Base-by-base conservation (phyloP, 1,140 invertebrate genomes). In the Aphelenchoides avenae region DNA sequence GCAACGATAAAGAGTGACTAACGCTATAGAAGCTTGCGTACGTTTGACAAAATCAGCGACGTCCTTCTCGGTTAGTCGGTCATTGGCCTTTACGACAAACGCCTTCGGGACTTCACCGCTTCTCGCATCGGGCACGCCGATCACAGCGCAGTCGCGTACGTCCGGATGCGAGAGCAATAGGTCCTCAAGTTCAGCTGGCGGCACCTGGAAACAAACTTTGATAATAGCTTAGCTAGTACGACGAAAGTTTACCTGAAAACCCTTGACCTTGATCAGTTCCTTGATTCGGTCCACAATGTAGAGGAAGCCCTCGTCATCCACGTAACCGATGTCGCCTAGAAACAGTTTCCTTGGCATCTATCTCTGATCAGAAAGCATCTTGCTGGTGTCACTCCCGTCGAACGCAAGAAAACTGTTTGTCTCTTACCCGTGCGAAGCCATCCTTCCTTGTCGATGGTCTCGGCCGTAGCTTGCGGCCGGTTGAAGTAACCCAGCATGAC, bases 201-300 rank as follows among this genome's bases (percentile, higher is more conserved):
- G 86, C 4, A 91, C 88, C 86, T 89, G 78, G n/a, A n/a, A n/a
- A 34, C 63, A 48, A 61, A 87, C 87, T 80, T 88, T 89, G 40
- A 87, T 18, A 89, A 79, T 1, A 83, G 85, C 30, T 86, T 83
- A 6, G 18, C 41, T 47, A 40, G 51, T 11, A 31, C 18, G n/a
- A 36, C 61, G 26, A 48, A 30, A 6, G 26, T 50, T 11, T 6
- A 91, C 88, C 86, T 89, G 78, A 15, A 70, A 53, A 61, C 87
- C 88, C 80, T 88, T 89, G 39, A 88, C 87, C 80, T 91, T 92
- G 53, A 92, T 91, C 9, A 92, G 81, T 74, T 91, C 89, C 71
- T 91, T 92, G 42, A 90, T 68, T 55, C 89, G 80, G 64, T 91
- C 89, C 0, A 87, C 86, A 49, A 91, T 84, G 47, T 83, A 89